Conservation (phyloP, 2,888 invertebrate genomes). For the Pristionchus japonicus region DNA sequence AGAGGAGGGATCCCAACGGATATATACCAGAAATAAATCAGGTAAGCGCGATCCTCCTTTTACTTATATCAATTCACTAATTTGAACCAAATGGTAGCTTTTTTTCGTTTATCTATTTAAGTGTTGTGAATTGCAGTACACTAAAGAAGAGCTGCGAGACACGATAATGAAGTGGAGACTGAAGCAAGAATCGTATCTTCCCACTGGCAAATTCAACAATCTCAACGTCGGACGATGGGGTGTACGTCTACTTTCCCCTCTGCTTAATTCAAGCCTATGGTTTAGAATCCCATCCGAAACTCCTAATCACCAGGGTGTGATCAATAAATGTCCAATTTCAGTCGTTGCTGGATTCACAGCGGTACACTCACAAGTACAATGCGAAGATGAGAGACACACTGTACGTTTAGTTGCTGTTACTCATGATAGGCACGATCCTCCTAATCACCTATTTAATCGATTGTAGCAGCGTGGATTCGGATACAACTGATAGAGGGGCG, state of each 20-base stretch:
- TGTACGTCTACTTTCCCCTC: slow-evolving; percentile 2
- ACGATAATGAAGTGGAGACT: slow-evolving; percentile 25
- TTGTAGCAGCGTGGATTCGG: background rate
- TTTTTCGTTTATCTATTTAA: too few species aligned
- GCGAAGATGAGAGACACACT: background rate
- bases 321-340: background rate
- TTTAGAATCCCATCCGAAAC: background rate
- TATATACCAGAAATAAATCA: background rate
- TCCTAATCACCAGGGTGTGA: too few species aligned
- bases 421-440: too few species aligned
- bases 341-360: background rate
- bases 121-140: slow-evolving; percentile 39
- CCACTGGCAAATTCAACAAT: slow-evolving; percentile 41
- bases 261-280: background rate
- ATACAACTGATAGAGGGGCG: background rate
- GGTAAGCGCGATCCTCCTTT: too few species aligned
- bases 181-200: slow-evolving; percentile 41
- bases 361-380: slow-evolving; percentile 13
- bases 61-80: too few species aligned
- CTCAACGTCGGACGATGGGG: slow-evolving; percentile 30
- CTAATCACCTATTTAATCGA: too few species aligned
- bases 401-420: background rate
- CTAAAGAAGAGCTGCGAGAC: slow-evolving; percentile 5
- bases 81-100: too few species aligned
- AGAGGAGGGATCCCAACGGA: background rate